Evolutionary conservation across 2,888 invertebrate species (phyloP).

Genomic region (Sialis lutaria): DNA sequence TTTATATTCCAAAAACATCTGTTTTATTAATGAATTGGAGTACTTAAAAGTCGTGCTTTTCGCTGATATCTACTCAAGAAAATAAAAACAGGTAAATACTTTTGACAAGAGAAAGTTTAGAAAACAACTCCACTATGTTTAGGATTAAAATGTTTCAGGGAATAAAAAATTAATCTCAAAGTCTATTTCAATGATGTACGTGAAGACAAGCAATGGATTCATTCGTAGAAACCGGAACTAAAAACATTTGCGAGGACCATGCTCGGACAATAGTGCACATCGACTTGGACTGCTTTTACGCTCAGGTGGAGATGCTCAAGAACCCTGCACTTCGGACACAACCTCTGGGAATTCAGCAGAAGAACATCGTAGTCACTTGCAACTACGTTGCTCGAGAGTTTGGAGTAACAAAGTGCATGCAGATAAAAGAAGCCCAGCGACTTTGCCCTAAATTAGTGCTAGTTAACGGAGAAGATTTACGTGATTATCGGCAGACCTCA

Average conservation of each 20-base stretch:
- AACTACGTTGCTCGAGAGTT: slow-evolving; percentile 63
- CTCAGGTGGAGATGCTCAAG: slow-evolving; percentile 66
- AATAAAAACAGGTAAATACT: no score
- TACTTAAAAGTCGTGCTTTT: no score
- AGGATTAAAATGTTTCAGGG: no score
- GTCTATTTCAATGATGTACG: no score
- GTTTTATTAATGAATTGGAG: no score
- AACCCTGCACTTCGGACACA: slow-evolving; percentile 45
- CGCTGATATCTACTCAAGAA: no score
- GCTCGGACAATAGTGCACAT: slow-evolving; percentile 57
- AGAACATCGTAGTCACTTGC: slow-evolving; percentile 67
- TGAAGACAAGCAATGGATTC: no score
- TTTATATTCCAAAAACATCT: no score
- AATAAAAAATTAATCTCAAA: no score
- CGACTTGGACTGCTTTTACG: slow-evolving; percentile 73
- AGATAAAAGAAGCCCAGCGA: slow-evolving; percentile 51
- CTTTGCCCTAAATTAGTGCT: slow-evolving; percentile 58
- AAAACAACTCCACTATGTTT: no score
- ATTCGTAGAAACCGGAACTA: no score
- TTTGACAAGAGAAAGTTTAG: no score
- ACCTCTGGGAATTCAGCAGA: slow-evolving; percentile 70
- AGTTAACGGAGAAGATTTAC: slow-evolving; percentile 69
- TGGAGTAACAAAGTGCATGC: slow-evolving; percentile 66
- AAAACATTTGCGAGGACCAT: slow-evolving; percentile 26
- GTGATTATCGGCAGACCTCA: slow-evolving; percentile 62